Conservation (phyloP, 2,888 invertebrate genomes). For the Rhamnusium bicolor region DNA sequence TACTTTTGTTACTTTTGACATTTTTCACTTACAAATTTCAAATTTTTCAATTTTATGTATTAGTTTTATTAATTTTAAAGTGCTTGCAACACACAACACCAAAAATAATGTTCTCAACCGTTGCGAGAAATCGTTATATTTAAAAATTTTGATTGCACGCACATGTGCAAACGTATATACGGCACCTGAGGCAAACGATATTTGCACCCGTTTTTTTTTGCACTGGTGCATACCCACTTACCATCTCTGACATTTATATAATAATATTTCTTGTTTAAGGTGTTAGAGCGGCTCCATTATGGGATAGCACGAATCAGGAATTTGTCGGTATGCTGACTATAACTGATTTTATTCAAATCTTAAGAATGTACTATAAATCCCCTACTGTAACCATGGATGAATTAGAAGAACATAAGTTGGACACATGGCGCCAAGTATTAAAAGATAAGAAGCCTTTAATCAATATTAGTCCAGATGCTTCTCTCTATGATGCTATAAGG, state of each 20-base stretch:
- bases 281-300: constrained; percentile 96
- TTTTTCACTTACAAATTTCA: too few species aligned
- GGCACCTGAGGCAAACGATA: too few species aligned
- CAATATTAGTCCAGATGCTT: constrained; percentile 93
- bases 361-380: constrained; percentile 97
- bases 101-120: too few species aligned
- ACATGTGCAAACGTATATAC: too few species aligned
- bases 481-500: constrained; percentile 93
- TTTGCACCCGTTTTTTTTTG: too few species aligned
- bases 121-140: too few species aligned
- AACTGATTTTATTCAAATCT: constrained; percentile 98
- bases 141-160: too few species aligned
- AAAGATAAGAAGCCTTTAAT: constrained; percentile 91
- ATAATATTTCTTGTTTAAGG: constrained; percentile 72
- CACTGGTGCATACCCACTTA: too few species aligned
- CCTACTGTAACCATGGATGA: constrained; percentile 95
- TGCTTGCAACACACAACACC: too few species aligned
- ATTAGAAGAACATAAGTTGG: constrained; percentile 95
- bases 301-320: constrained; percentile 93
- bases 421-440: constrained; percentile 95
- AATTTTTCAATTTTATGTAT: too few species aligned
- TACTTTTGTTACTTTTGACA: too few species aligned
- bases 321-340: constrained; percentile 99
- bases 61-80: too few species aligned
- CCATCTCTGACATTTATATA: background rate